These are phyloP conservation scores for Taurulus bubalis DNA, from an alignment of 2,113 vertebrate genomes.

Conservation along the genomic window DNA sequence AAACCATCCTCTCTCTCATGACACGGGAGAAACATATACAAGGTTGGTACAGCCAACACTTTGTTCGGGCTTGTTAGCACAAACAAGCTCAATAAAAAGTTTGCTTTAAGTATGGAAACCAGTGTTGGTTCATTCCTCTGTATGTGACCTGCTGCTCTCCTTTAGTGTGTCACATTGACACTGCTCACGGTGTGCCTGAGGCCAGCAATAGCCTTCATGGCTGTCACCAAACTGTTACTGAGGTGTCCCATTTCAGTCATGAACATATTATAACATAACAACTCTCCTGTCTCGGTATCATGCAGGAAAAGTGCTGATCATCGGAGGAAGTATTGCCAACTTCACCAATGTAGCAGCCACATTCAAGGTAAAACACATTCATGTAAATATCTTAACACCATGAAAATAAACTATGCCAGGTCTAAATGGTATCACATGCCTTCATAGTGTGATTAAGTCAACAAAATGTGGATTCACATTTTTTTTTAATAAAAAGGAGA, in stretches of 20 bases:
- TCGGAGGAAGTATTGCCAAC: constrained; percentile 98
- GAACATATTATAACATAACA: not conserved
- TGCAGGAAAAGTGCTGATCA: constrained; percentile 96
- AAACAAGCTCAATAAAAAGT: not conserved
- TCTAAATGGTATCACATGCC: not conserved
- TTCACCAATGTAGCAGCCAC: constrained; percentile 99
- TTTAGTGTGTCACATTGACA: not conserved
- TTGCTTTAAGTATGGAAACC: not conserved
- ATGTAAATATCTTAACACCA: not conserved
- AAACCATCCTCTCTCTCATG: constrained; percentile 98
- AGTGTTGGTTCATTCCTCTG: not conserved
- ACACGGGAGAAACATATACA: constrained; percentile 93
- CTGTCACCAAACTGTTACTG: constrained; percentile 19
- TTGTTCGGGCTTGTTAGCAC: not conserved
- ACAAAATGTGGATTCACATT: not conserved
- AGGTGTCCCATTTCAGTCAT: constrained; percentile 33
- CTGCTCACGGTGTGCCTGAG: not conserved
- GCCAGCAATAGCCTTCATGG: constrained; percentile 12
- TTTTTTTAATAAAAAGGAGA: not conserved
- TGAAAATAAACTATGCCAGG: not conserved
- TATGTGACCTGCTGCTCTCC: not conserved
- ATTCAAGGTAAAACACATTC: constrained; percentile 88
- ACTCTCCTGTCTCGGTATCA: constrained; percentile 8
- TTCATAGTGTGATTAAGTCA: not conserved
- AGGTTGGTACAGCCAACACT: constrained; percentile 74